Evolutionary conservation across 2,113 vertebrate species (phyloP).

Genomic region (Cryptomyrus ogoouensis): DNA sequence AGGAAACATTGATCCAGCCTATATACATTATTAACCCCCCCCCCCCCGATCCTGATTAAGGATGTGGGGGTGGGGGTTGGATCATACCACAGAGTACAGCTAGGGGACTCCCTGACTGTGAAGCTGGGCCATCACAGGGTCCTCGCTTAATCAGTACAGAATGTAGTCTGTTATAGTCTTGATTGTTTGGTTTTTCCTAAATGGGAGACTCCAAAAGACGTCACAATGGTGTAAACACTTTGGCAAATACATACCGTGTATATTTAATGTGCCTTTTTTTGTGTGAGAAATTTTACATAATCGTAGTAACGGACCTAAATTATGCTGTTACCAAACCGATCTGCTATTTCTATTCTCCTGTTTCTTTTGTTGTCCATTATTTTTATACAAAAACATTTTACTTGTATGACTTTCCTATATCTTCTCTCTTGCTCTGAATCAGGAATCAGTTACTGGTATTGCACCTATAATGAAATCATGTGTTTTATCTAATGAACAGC

Average conservation of each 20-base stretch:
- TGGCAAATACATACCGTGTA: neutral
- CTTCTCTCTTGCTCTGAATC: neutral
- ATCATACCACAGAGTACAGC: neutral
- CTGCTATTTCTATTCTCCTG: neutral
- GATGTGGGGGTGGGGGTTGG: neutral
- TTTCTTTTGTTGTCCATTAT: neutral
- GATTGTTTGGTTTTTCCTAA: neutral
- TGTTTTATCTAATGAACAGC: neutral
- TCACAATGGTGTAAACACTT: neutral
- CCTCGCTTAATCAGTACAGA: neutral
- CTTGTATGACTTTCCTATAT: neutral
- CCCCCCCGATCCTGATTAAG: neutral
- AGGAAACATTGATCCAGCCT: neutral
- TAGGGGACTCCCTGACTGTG: neutral
- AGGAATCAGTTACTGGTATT: neutral
- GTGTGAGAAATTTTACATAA: neutral
- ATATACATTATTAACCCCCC: neutral
- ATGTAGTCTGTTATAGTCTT: neutral
- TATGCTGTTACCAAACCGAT: neutral
- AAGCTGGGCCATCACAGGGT: neutral
- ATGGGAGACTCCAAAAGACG: neutral
- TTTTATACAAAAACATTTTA: neutral
- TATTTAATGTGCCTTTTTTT: neutral
- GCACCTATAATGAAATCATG: neutral
- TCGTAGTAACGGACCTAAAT: neutral